These are phyloP conservation scores for Graphium colonna DNA, from an alignment of 2,888 invertebrate genomes.

Conservation along the genomic window DNA sequence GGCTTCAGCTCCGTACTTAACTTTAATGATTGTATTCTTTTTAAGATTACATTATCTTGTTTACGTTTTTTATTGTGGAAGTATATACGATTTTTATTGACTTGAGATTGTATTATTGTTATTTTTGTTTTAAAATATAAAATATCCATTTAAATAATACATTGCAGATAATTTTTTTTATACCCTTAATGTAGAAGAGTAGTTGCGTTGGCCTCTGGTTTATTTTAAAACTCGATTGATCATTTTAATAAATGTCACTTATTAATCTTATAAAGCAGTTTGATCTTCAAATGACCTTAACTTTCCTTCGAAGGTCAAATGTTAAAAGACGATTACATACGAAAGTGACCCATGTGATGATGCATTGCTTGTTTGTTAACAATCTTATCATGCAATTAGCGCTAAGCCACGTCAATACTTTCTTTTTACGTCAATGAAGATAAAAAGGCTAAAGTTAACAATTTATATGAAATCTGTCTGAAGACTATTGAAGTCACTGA, in stretches of 20 bases:
- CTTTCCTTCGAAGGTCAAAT: conserved; percentile 7
- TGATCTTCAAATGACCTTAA: conserved; percentile 12
- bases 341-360: conserved; percentile 3
- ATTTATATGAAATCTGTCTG: neutral
- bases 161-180: too few relatives aligned
- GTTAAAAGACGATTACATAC: conserved; percentile 6
- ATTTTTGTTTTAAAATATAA: too few relatives aligned
- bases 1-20: neutral
- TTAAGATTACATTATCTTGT: neutral
- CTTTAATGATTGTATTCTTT: neutral
- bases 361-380: conserved; percentile 1
- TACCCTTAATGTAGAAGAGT: too few relatives aligned
- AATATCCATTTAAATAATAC: too few relatives aligned
- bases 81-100: too few relatives aligned
- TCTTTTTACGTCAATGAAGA: neutral
- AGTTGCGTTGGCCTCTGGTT: too few relatives aligned
- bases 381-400: conserved; percentile 4
- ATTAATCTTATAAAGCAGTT: conserved; percentile 1
- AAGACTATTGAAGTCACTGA: too few relatives aligned
- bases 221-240: neutral
- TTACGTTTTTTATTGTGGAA: too few relatives aligned
- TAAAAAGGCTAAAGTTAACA: neutral
- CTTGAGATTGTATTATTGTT: too few relatives aligned
- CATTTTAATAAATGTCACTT: neutral
- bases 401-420: conserved; percentile 1